phyloP scores from a whole-genome alignment of 2,113 vertebrate genomes.

The Eurystomus gularis region DNA sequence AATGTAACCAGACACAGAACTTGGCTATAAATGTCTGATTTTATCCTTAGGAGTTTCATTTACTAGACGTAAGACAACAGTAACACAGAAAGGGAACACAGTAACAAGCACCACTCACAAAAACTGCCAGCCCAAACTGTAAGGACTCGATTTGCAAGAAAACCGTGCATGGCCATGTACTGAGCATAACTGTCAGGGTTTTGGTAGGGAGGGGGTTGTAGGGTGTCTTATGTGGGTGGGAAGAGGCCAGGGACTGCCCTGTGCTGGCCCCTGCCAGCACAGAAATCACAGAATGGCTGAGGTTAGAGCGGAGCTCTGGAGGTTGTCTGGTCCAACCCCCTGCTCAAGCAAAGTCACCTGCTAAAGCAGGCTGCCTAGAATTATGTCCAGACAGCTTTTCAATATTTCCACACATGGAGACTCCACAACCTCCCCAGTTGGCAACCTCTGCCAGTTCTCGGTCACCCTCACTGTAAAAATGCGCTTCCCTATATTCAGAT shows the following conservation, averaged over 20 bases:
- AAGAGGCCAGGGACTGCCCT: neutral
- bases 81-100: neutral
- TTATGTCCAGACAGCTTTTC: neutral
- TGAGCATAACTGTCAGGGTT: neutral
- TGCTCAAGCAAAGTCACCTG: neutral
- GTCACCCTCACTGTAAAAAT: neutral
- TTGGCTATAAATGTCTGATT: neutral
- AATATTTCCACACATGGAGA: neutral
- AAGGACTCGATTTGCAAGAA: neutral
- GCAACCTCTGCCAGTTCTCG: neutral
- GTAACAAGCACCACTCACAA: neutral
- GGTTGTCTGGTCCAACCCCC: neutral
- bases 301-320: neutral
- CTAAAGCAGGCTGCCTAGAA: neutral
- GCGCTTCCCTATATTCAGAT: neutral
- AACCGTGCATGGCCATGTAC: fast-evolving
- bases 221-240: neutral
- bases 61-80: slow-evolving; percentile 7
- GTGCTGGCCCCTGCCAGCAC: neutral
- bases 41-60: neutral
- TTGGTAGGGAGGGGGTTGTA: neutral
- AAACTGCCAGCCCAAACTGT: neutral
- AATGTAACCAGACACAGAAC: slow-evolving; percentile 1
- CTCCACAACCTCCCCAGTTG: neutral
- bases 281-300: neutral